Base-by-base conservation (phyloP, 2,888 invertebrate species). In the Mylabris sibirica region DNA sequence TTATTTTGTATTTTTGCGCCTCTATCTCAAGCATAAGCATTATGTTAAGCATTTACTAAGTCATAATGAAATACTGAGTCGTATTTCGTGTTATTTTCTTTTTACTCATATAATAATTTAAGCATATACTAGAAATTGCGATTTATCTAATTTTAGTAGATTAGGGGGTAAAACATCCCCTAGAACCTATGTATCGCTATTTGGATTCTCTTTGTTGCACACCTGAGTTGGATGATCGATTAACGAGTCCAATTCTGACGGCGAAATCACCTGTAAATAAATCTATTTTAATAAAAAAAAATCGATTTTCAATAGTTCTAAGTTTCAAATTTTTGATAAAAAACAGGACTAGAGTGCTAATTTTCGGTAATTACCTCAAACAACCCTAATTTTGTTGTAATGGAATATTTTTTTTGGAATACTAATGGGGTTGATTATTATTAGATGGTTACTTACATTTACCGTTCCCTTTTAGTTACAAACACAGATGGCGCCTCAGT, bases 241-340 rank as follows among this genome's bases (percentile, higher is more conserved):
- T 66, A 90, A 85, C 57, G 87, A 86, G 78, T 90, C 90, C 67
- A 88, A 83, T 77, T 90, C 90, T 35, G 88, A 87, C 1, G 88
- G 87, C 64, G 89, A 89, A 38, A 88, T 86, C 4, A 89, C 84
- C 83, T 84, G 80, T 72, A 71, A 59, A 57, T 41, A 60, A 74
- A 60, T 68, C 61, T 41, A 60, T 38, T 60, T 41, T 34, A 1
- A 44, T 17, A 30, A n/a, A n/a, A n/a, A n/a, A n/a, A 17, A 17
- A 17, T 44, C n/a, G 1, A 22, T 22, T 20, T 44, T 17, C 3
- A 12, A 14, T 12, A 38, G 38, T 0, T 12, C 38, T 12, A 9
- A 9, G 6, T 34, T 34, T 9, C 9, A 34, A 9, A 34, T 34
- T 34, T 34, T 34, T 34, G n/a, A n/a, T n/a, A n/a, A n/a, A n/a